Conservation (phyloP, 1,140 invertebrate genomes). For the Chrysopa pallens region DNA sequence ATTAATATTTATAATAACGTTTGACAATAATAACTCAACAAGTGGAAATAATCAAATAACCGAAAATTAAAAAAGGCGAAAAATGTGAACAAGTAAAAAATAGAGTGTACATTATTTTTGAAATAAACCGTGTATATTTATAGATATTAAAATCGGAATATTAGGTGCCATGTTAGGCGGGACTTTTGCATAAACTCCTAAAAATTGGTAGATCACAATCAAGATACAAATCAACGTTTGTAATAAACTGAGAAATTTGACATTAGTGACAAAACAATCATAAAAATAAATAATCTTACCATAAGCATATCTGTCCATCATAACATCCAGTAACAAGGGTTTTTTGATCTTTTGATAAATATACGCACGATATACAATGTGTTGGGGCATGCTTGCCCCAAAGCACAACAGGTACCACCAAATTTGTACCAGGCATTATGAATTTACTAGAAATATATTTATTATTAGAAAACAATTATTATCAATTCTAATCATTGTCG, state of each 20-base stretch:
- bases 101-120: too few species aligned
- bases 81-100: too few species aligned
- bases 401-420: conserved; percentile 90
- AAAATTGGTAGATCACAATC: neutral
- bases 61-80: too few species aligned
- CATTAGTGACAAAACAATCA: neutral
- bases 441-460: neutral
- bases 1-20: neutral
- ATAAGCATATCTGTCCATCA: conserved; percentile 95
- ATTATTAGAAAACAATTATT: too few species aligned
- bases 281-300: conserved; percentile 35
- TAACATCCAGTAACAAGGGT: conserved; percentile 92
- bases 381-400: conserved; percentile 93
- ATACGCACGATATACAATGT: conserved; percentile 89
- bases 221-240: too few species aligned
- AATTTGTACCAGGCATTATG: conserved; percentile 66
- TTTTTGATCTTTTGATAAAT: conserved; percentile 78
- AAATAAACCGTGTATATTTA: too few species aligned
- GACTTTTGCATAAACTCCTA: neutral
- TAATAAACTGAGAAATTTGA: too few species aligned
- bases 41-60: too few species aligned
- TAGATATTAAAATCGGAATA: neutral
- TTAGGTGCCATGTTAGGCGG: neutral
- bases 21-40: too few species aligned
- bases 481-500: too few species aligned